Evolutionary conservation across 1,140 invertebrate species (phyloP).

Genomic region (Macrotrachela quadricornifera): DNA sequence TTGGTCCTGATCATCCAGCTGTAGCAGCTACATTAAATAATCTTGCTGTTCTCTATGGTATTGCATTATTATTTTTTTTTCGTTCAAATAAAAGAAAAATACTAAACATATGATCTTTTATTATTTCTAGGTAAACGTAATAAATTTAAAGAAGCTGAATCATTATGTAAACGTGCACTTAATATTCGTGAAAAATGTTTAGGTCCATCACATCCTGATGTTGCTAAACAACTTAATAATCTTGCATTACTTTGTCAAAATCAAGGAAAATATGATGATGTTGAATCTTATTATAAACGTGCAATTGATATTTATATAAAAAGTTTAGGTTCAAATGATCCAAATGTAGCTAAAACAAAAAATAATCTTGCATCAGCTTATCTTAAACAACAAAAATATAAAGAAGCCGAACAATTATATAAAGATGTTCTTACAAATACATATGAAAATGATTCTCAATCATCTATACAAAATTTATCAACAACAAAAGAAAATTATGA

Average conservation of each 20-base stretch:
- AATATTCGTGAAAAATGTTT: constrained; percentile 90
- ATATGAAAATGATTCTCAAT: no score
- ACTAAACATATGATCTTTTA: no score
- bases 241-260: constrained; percentile 91
- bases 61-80: no score
- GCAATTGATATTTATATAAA: constrained; percentile 91
- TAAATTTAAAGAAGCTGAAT: constrained; percentile 91
- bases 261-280: constrained; percentile 56
- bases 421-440: no score
- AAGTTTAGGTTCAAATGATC: background rate
- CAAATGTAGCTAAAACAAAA: no score
- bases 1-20: constrained; percentile 95
- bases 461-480: no score
- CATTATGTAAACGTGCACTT: constrained; percentile 85
- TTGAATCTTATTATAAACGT: constrained; percentile 72
- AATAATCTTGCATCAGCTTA: no score
- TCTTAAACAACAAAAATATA: no score
- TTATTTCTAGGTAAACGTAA: constrained; percentile 61
- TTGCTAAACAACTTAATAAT: constrained; percentile 97
- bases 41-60: constrained; percentile 68
- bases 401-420: no score
- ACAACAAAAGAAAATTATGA: no score
- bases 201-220: constrained; percentile 92
- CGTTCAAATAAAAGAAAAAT: no score
- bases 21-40: constrained; percentile 84